Base-by-base conservation (phyloP, 2,113 vertebrate species). In the Hepsetus odoe region DNA sequence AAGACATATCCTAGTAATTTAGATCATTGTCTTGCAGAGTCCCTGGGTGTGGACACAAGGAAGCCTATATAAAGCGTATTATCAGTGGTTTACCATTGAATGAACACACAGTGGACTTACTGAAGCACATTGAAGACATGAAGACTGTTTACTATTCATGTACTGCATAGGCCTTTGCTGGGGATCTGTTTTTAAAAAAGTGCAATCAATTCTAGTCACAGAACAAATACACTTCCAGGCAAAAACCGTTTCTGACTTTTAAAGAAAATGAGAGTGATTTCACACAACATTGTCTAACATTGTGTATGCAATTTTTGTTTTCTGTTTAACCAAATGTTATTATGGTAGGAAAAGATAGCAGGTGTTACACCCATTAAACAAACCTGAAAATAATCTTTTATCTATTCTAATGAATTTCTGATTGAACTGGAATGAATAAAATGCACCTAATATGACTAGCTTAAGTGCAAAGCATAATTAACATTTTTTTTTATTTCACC, bases 1-100 rank as follows among this genome's bases (percentile, higher is more conserved):
- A 65, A 44, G 76, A 79, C 72, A 70, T 74, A 79, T 84, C 79
- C 81, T 82, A 82, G 81, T 80, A 78, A 88, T 87, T 82, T 81
- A 72, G 40, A 69, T 74, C 76, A 85, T 85, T 84, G 24, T 59
- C 61, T 38, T 20, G 18, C 18, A 10, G 35, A 38, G 61, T 20
- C 35, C n/a, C 8, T 32, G 61, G 61, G 61, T 38, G 61, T n/a
- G 61, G 61, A 65, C n/a, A 35, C 33, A 22, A 10, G 8, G 9
- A 35, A 64, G 18, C 61, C 13, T 18, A 64, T 20, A 33, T 5
- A 8, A 16, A 1, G 16, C 18, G 16, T 30, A 30, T 16, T 62
- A 33, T n/a, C n/a, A n/a, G 35, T 35, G 16, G 59, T 33, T 65
- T 55, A 55, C 24, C 51, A 2, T 55, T 38, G 38, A 35, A 26